Base-by-base conservation (phyloP, 2,113 vertebrate species). In the Hoplias malabaricus region DNA sequence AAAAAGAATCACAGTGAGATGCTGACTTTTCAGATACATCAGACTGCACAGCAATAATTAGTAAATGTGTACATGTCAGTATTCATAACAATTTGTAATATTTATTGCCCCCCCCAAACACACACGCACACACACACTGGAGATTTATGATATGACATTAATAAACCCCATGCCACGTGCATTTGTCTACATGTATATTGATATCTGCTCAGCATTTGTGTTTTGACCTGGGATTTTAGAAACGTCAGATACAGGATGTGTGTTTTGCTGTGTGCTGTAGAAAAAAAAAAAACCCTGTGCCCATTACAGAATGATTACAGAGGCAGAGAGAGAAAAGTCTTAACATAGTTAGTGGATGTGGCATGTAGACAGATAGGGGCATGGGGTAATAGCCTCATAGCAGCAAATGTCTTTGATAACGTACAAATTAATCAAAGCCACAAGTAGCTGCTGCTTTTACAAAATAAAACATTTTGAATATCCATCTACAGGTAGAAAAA, bases 1-100 rank as follows among this genome's bases (percentile, higher is more conserved):
- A 95, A 78, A 92, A 94, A 73, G 94, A 88, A 84, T 93, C 94
- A 88, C 93, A 84, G 29, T 54, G 65, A 71, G 63, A 7, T 56
- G 33, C 29, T 29, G 66, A 21, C 4, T 50, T 46, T 48, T 34
- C 16, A n/a, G 42, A 48, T 19, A 34, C 9, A 2, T 7, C 36
- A 19, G 42, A 9, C 14, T 68, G 25, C 46, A 19, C 21, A 10
- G 21, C n/a, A 34, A 8, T 6, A 0, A 2, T 63, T 40, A 62
- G n/a, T 42, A 48, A 34, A 50, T 46, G 7, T 11, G 1, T 33
- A 6, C 27, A 40, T 63, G 19, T 21, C 66, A 23, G 19, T 33
- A 50, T 36, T 56, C 6, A 25, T 62, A 21, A n/a, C 13, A 19
- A 21, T 21, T 4, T 1, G 1, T 23, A 21, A 10, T 21, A 11